phyloP scores from a whole-genome alignment of 1,140 invertebrate species.

The Leguminivora glycinivorella region DNA sequence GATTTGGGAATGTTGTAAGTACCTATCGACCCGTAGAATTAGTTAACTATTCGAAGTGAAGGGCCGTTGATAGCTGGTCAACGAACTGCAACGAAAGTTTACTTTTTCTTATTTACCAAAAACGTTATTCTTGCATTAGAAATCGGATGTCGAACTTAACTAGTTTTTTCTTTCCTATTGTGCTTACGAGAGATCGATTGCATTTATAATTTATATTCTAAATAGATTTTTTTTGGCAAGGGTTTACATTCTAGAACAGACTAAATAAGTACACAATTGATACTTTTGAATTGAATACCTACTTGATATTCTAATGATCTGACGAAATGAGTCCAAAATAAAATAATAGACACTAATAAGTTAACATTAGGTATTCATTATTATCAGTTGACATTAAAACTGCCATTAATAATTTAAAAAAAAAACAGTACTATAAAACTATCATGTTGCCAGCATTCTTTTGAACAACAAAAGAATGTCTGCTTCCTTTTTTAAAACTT shows the following conservation, averaged over 20 bases:
- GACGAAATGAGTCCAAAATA: too few species aligned
- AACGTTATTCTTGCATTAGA: slow-evolving; percentile 5
- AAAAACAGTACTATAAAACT: too few species aligned
- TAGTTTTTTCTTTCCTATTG: neutral
- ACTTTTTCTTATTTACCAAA: slow-evolving; percentile 8
- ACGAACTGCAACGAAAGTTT: neutral
- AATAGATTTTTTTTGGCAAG: too few species aligned
- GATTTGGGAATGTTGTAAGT: slow-evolving; percentile 21
- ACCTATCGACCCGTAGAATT: slow-evolving; percentile 26
- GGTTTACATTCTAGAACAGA: too few species aligned
- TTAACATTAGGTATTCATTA: too few species aligned
- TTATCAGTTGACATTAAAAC: too few species aligned
- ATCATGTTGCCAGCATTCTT: neutral
- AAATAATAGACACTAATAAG: too few species aligned
- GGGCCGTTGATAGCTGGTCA: neutral
- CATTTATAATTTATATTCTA: too few species aligned
- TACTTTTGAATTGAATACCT: too few species aligned
- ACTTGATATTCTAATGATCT: too few species aligned
- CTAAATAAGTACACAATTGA: too few species aligned
- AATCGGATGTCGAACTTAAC: neutral
- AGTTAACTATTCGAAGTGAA: slow-evolving; percentile 26
- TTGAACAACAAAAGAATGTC: neutral
- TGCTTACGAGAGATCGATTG: neutral
- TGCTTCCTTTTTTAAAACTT: neutral
- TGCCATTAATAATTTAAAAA: too few species aligned